A percentile compares a stretch with the other conserved stretches of the same genome.
These are phyloP conservation scores for Tolmerus cingulatus DNA, from an alignment of 2,888 invertebrate species.

Conservation along the genomic window DNA sequence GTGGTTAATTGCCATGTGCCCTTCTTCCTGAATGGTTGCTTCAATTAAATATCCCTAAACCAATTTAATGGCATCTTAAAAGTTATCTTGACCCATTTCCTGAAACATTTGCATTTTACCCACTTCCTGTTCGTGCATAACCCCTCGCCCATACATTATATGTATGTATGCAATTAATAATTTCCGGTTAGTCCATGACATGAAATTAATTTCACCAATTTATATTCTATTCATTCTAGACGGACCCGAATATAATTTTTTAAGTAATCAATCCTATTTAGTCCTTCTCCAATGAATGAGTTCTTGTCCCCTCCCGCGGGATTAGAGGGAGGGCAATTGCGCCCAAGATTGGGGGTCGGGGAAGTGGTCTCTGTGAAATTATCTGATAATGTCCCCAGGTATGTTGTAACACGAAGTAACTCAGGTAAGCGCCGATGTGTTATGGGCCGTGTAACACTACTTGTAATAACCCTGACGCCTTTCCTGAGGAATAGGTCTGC, in stretches of 20 bases:
- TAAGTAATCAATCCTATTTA: not conserved
- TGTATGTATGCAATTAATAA: not conserved
- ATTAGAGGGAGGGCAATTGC: not conserved
- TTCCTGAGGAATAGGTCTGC: constrained; percentile 12
- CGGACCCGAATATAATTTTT: not conserved
- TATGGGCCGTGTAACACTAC: not conserved
- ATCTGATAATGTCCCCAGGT: constrained; percentile 4
- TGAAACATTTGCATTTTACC: not conserved
- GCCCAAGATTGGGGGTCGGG: not conserved
- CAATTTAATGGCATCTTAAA: not conserved
- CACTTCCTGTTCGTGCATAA: not conserved
- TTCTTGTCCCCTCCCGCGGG: not conserved
- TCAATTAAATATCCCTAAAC: not conserved
- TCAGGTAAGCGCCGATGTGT: not conserved
- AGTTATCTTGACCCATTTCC: not conserved
- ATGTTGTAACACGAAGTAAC: not conserved
- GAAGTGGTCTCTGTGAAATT: not conserved
- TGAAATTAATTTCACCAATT: not conserved
- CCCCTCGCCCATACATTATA: not conserved
- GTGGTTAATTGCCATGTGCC: not conserved
- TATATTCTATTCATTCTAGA: not conserved
- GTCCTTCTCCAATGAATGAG: not conserved
- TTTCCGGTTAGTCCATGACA: not conserved
- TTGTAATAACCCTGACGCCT: constrained; percentile 1
- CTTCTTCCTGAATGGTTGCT: not conserved